A percentile compares a stretch with the other conserved stretches of the same genome.
phyloP scores from a whole-genome alignment of 1,140 invertebrate genomes.

The Aphidius gifuensis region DNA sequence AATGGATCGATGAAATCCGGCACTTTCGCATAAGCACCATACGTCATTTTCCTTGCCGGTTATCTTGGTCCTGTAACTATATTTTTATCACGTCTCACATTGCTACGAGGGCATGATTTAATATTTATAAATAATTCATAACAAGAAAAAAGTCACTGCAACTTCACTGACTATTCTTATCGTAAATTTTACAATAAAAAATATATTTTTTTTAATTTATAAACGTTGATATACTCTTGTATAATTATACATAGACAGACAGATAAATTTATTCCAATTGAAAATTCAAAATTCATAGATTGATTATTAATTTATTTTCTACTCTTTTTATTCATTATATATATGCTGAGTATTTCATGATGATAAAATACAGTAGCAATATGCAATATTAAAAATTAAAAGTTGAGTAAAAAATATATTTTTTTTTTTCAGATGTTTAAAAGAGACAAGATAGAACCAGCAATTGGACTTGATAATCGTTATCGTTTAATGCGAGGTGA shows the following conservation, averaged over 20 bases:
- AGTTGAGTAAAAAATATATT: slow-evolving; percentile 2
- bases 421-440: slow-evolving; percentile 34
- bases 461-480: slow-evolving; percentile 49
- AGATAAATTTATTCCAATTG: background rate
- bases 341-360: background rate
- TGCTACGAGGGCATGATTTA: slow-evolving; percentile 21
- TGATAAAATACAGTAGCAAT: background rate
- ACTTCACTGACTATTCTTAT: slow-evolving; percentile 10
- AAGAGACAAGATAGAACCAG: slow-evolving; percentile 30
- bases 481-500: slow-evolving; percentile 47
- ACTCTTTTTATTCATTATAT: too few relatives aligned
- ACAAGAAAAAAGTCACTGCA: slow-evolving; percentile 11
- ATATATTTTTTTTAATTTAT: background rate
- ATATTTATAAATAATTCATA: slow-evolving; percentile 27
- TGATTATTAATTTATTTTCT: background rate
- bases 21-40: slow-evolving; percentile 24
- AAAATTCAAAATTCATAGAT: background rate
- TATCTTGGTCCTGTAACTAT: slow-evolving; percentile 19
- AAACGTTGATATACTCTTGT: background rate
- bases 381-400: too few relatives aligned
- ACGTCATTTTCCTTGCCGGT: slow-evolving; percentile 11
- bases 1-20: slow-evolving; percentile 23
- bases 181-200: slow-evolving; percentile 15
- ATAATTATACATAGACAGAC: background rate
- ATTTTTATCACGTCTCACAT: slow-evolving; percentile 27